Base-by-base conservation (phyloP, 2,797 vertebrate genomes). In the Crocidura indochinensis region DNA sequence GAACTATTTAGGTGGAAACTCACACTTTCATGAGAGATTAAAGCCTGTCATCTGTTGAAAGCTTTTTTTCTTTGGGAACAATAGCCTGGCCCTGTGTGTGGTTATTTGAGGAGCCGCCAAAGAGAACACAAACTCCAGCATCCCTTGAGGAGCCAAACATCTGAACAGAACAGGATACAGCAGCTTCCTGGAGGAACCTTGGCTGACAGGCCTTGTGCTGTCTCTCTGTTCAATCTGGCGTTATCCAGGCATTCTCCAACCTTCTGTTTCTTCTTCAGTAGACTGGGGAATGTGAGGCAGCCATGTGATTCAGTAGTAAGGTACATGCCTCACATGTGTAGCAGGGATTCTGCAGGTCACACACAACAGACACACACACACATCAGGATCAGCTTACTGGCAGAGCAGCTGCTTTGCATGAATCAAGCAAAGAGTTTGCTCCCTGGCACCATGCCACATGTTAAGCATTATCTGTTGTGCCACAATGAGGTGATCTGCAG, bases 221-320 rank as follows among this genome's bases (percentile, higher is more conserved):
- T 11, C 20, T 12, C 56, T 27, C 56, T 27, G 27, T n/a, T 7
- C 56, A 38, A 10, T 67, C 31, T 20, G n/a, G n/a, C 10, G 38
- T 26, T 31, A 15, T 27, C 44, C 60, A 56, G 72, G 26, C 31
- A 60, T 53, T 53, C 51, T 17, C 51, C 51, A 53, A 53, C 11
- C 51, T 53, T 80, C 68, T 47, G 38, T 69, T 65, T 79, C 83
- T 71, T 67, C n/a, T 68, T 84, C 84, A 69, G 9, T 62, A 72
- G 74, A 84, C 80, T 62, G 74, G 46, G 65, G 15, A 69, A 53
- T 14, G 51, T 53, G 51, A 53, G 51, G 12, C 51, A 53, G 51
- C 3, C 51, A 53, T 53, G 51, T 14, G 17, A 12, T 53, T 53
- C 38, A 17, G 51, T 53, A 53, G 51, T 53, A 15, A 15, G 10